Evolutionary conservation across 2,113 vertebrate genomes (phyloP).

Genomic region (Castor canadensis): DNA sequence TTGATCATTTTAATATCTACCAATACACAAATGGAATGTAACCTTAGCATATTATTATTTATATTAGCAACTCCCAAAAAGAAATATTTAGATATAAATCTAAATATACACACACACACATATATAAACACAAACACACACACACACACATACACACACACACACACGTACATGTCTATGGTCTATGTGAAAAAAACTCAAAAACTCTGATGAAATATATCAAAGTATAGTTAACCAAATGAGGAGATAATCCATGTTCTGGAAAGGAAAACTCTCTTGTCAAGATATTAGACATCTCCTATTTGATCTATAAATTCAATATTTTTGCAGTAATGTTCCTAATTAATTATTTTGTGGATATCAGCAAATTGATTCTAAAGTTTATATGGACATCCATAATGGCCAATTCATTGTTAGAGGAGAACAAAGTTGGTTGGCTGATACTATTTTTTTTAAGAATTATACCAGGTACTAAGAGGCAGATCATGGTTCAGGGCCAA

Average conservation of each 20-base stretch:
- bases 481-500: no score
- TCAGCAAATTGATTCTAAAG: no score
- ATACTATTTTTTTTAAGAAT: neutral
- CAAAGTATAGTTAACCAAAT: neutral
- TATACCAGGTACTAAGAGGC: no score
- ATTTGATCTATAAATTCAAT: neutral
- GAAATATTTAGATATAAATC: no score
- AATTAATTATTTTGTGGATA: neutral
- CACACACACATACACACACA: neutral
- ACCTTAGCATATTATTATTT: neutral
- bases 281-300: neutral
- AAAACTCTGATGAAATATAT: neutral
- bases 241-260: neutral
- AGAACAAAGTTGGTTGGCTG: neutral
- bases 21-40: neutral
- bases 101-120: no score
- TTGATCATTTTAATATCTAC: neutral
- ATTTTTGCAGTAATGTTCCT: neutral
- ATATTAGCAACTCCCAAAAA: neutral
- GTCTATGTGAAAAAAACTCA: neutral
- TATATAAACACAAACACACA: no score
- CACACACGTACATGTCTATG: neutral
- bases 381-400: neutral
- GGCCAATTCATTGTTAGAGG: neutral
- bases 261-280: neutral